Percentiles rank a stretch among this genome's conserved stretches.
phyloP scores from a whole-genome alignment of 2,113 vertebrate genomes.

The Eurypyga helias region DNA sequence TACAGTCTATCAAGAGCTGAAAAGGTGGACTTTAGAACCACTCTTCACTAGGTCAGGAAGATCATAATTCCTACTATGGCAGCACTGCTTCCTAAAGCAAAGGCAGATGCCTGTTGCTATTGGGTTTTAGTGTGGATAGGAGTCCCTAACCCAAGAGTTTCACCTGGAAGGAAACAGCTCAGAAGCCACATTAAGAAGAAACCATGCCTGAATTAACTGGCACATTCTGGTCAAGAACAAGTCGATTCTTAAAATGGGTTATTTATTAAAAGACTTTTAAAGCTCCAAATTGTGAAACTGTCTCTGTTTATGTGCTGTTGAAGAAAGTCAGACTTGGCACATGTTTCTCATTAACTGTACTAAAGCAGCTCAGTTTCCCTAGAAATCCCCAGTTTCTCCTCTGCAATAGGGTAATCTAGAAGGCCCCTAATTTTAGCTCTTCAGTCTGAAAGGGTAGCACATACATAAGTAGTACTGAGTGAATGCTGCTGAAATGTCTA shows the following conservation, averaged over 20 bases:
- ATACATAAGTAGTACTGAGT: constrained; percentile 13
- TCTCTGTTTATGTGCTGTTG: not conserved
- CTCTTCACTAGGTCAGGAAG: not conserved
- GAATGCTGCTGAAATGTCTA: constrained; percentile 36
- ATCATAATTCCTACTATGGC: not conserved
- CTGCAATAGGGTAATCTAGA: constrained; percentile 26
- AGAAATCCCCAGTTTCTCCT: constrained; percentile 42
- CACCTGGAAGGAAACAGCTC: not conserved
- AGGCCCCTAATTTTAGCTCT: constrained; percentile 50
- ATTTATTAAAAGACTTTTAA: not conserved
- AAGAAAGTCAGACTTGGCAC: constrained; percentile 49
- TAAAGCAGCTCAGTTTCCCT: constrained; percentile 29
- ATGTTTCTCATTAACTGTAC: constrained; percentile 51
- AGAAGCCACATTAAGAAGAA: not conserved
- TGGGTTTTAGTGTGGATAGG: not conserved
- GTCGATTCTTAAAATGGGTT: not conserved
- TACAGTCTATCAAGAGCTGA: not conserved
- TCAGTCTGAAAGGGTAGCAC: constrained; percentile 22
- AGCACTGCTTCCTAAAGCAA: not conserved
- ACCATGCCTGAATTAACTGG: not conserved
- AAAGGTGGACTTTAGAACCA: not conserved
- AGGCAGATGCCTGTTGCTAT: not conserved
- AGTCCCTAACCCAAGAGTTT: not conserved
- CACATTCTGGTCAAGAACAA: not conserved
- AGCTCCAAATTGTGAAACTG: not conserved